Evolutionary conservation across 1,140 invertebrate genomes (phyloP).

Genomic region (Sinonovacula constricta): DNA sequence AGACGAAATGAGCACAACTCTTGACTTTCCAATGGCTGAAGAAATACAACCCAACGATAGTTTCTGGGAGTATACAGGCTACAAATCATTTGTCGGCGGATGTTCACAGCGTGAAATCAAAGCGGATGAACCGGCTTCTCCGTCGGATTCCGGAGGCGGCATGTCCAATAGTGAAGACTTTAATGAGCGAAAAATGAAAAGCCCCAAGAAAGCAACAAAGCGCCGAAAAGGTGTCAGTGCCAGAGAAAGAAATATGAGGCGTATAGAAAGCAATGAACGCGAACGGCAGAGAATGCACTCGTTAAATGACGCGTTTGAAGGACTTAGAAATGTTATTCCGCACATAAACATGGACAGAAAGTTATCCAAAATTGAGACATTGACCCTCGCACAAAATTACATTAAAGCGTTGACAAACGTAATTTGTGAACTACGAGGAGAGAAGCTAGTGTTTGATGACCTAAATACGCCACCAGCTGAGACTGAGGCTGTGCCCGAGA

Average conservation of each 20-base stretch:
- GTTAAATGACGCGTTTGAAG: conserved; percentile 93
- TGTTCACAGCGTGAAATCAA: conserved; percentile 41
- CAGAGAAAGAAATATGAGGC: conserved; percentile 88
- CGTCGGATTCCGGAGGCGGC: conserved; percentile 72
- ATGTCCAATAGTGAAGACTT: conserved; percentile 66
- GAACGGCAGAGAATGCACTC: conserved; percentile 94
- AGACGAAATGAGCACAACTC: conserved; percentile 29
- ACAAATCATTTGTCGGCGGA: conserved; percentile 49
- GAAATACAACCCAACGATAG: conserved; percentile 50
- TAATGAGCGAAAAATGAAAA: conserved; percentile 66
- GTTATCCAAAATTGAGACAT: conserved; percentile 91
- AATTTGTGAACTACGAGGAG: conserved; percentile 88
- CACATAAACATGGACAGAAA: conserved; percentile 91
- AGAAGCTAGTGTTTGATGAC: conserved; percentile 68
- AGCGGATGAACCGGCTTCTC: conserved; percentile 60
- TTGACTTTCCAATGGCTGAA: conserved; percentile 54
- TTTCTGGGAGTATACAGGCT: conserved; percentile 56
- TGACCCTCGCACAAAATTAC: conserved; percentile 93
- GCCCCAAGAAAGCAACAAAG: conserved; percentile 77
- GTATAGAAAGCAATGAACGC: conserved; percentile 91
- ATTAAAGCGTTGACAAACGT: conserved; percentile 94
- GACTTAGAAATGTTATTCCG: conserved; percentile 91
- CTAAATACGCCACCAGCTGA: background rate
- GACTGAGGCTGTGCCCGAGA: background rate
- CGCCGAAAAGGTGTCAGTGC: conserved; percentile 86